Evolutionary conservation across 2,113 vertebrate genomes (phyloP), one percentile per base, ranked within the genome.

Genomic region (Arothron firmamentum): DNA sequence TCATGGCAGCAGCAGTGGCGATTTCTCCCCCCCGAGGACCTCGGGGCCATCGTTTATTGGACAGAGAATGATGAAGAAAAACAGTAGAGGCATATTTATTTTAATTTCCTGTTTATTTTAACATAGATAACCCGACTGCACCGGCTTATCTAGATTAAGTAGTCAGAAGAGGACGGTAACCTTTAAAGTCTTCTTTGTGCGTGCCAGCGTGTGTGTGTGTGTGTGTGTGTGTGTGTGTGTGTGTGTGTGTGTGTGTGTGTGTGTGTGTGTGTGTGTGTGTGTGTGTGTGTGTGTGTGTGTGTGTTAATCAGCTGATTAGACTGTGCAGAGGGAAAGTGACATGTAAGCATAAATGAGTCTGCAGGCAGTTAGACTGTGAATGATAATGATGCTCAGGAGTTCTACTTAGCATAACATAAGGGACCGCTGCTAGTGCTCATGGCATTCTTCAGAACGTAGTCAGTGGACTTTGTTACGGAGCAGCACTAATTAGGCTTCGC

Each of bases 391-490:
- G 81, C 83, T 82, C 84, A 83, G 75, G 83, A 85, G 82, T 86
- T 85, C 84, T 87, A 74, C 81, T 89, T 89, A 87, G 82, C 86
- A 88, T 86, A 85, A 88, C 85, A 86, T 85, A 80, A 87, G 84
- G 82, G 84, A 79, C 67, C 17, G 63, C 77, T 75, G 71, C 76
- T 73, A 68, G 70, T 63, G 85, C 85, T 83, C 75, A 53, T 85
- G 83, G 86, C 82, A 77, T 82, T 87, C 76, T 80, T 71, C 72
- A 76, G 68, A 78, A 81, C 55, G 57, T 51, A 85, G 82, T 85
- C 81, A 78, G 82, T 81, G 82, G 85, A 87, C 82, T 85, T 81
- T 85, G 86, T 84, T 85, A 84, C 75, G 69, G 49, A 87, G 78
- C 72, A 75, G 75, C 82, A 77, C 86, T 89, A 89, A 88, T 89